Evolutionary conservation across 2,797 vertebrate genomes (phyloP).

Genomic region (Leptoclinus maculatus): DNA sequence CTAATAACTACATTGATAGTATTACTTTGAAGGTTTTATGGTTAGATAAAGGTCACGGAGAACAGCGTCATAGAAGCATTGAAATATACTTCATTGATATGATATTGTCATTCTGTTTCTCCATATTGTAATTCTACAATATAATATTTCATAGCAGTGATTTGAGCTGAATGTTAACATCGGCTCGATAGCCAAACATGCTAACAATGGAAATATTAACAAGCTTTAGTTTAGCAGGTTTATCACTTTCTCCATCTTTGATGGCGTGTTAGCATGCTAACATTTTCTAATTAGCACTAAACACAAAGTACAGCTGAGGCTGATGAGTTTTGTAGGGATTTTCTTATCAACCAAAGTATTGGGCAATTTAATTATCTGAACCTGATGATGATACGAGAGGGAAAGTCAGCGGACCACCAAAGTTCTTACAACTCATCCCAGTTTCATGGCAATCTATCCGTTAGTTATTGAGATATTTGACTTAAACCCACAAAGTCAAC

Average conservation of each 20-base stretch:
- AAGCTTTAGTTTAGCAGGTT: not conserved
- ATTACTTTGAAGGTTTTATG: not conserved
- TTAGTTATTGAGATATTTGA: not conserved
- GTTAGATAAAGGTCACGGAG: not conserved
- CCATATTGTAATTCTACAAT: not conserved
- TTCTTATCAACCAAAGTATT: not conserved
- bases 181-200: not conserved
- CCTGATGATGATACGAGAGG: not conserved
- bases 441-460: not conserved
- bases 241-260: not conserved
- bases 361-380: not conserved
- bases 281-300: not conserved
- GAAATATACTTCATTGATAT: not conserved
- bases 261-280: not conserved
- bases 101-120: not conserved
- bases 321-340: not conserved
- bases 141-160: not conserved
- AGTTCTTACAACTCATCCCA: not conserved
- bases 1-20: not conserved
- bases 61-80: not conserved
- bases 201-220: not conserved
- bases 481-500: not conserved
- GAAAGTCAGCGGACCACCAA: not conserved
- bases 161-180: not conserved
- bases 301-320: not conserved